phyloP scores from a whole-genome alignment of 1,140 invertebrate species.

The Pararge aegeria region DNA sequence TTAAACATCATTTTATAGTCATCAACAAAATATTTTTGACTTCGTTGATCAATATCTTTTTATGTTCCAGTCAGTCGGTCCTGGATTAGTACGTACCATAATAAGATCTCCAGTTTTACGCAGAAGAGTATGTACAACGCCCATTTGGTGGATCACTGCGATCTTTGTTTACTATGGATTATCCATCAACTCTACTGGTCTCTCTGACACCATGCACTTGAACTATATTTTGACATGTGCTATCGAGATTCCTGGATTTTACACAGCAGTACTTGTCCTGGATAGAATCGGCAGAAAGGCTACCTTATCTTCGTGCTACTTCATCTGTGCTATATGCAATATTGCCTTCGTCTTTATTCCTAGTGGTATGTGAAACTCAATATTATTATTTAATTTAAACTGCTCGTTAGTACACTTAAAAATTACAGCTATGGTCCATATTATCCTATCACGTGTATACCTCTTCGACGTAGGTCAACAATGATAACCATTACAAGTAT shows the following conservation, averaged over 20 bases:
- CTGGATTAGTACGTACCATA: conserved; percentile 7
- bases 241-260: conserved; percentile 85
- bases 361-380: conserved; percentile 70
- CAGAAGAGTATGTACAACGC: conserved; percentile 52
- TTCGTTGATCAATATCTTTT: neutral
- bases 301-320: conserved; percentile 86
- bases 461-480: too few relatives aligned
- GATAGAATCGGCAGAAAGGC: conserved; percentile 61
- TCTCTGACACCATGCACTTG: conserved; percentile 83
- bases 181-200: conserved; percentile 82
- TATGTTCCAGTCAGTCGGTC: conserved; percentile 4
- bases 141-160: conserved; percentile 84
- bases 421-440: too few relatives aligned
- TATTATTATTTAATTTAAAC: too few relatives aligned
- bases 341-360: conserved; percentile 84
- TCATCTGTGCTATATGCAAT: conserved; percentile 83
- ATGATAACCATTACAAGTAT: too few relatives aligned
- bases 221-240: conserved; percentile 84
- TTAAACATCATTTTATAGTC: neutral
- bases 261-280: conserved; percentile 65
- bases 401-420: too few relatives aligned
- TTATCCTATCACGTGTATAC: too few relatives aligned
- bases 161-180: conserved; percentile 85
- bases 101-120: conserved; percentile 29
- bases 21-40: neutral